These are phyloP conservation scores for Panulirus ornatus DNA, from an alignment of 1,140 invertebrate species.

Conservation along the genomic window DNA sequence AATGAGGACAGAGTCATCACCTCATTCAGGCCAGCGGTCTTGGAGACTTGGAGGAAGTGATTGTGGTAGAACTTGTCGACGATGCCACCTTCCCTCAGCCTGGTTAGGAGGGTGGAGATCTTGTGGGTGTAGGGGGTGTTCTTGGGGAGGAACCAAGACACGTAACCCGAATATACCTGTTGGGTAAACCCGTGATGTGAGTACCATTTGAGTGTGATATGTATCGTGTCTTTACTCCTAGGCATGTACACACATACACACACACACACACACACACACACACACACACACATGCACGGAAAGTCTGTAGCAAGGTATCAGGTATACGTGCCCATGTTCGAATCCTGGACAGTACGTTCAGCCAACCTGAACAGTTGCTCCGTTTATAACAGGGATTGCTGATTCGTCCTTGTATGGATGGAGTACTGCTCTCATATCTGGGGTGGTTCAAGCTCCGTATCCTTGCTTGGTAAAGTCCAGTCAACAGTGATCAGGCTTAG, in stretches of 20 bases:
- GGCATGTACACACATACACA: background rate
- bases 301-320: background rate
- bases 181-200: background rate
- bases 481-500: no score
- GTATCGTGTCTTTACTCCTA: background rate
- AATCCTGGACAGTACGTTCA: no score
- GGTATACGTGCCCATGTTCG: no score
- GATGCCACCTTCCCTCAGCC: conserved; percentile 18
- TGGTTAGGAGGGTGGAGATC: conserved; percentile 26
- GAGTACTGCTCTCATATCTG: no score
- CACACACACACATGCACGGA: background rate
- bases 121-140: conserved; percentile 28
- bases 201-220: no score
- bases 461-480: no score
- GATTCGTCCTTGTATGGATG: no score
- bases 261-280: background rate
- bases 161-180: background rate
- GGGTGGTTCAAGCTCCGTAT: no score
- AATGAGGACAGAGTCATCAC: no score
- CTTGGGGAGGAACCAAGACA: conserved; percentile 18
- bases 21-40: no score
- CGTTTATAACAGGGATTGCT: no score
- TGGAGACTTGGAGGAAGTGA: background rate
- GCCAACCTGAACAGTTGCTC: no score
- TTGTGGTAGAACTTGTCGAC: conserved; percentile 8